These are phyloP conservation scores for Pantala flavescens DNA, from an alignment of 1,140 invertebrate genomes.

Conservation along the genomic window DNA sequence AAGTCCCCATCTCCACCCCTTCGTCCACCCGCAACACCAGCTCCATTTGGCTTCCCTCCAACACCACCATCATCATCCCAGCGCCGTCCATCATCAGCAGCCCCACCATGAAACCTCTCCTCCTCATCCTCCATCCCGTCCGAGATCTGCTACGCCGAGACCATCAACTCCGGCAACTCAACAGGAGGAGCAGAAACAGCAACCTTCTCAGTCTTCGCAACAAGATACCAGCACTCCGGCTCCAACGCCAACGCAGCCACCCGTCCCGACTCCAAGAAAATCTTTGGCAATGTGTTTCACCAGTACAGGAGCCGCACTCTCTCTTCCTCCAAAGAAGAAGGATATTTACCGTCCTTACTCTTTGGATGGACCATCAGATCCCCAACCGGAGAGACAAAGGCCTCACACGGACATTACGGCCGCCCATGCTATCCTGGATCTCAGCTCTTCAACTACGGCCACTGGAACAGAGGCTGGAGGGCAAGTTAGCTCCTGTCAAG, in stretches of 20 bases:
- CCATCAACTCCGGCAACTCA: slow-evolving; percentile 13
- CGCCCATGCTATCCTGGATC: slow-evolving; percentile 73
- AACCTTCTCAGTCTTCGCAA: slow-evolving; percentile 34
- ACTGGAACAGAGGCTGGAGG: slow-evolving; percentile 20
- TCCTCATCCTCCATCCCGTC: slow-evolving; percentile 32
- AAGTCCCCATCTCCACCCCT: background rate
- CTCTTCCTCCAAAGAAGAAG: slow-evolving; percentile 75
- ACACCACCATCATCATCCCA: background rate
- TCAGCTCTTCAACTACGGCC: slow-evolving; percentile 71
- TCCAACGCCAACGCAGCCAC: slow-evolving; percentile 30
- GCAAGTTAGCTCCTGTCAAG: slow-evolving; percentile 26
- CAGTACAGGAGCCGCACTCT: slow-evolving; percentile 66
- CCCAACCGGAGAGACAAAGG: slow-evolving; percentile 19
- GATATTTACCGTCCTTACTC: slow-evolving; percentile 79
- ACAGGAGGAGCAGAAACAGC: slow-evolving; percentile 26
- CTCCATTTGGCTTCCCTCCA: background rate
- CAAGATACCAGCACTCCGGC: slow-evolving; percentile 14
- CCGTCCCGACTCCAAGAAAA: slow-evolving; percentile 41
- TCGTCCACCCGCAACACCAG: background rate
- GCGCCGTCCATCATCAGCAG: background rate
- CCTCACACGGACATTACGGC: slow-evolving; percentile 59
- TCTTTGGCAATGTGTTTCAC: slow-evolving; percentile 70
- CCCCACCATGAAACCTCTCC: background rate
- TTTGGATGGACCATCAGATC: slow-evolving; percentile 44
- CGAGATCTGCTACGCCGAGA: slow-evolving; percentile 19